Conservation (phyloP, 2,113 vertebrate genomes). For the Ophiodon elongatus region DNA sequence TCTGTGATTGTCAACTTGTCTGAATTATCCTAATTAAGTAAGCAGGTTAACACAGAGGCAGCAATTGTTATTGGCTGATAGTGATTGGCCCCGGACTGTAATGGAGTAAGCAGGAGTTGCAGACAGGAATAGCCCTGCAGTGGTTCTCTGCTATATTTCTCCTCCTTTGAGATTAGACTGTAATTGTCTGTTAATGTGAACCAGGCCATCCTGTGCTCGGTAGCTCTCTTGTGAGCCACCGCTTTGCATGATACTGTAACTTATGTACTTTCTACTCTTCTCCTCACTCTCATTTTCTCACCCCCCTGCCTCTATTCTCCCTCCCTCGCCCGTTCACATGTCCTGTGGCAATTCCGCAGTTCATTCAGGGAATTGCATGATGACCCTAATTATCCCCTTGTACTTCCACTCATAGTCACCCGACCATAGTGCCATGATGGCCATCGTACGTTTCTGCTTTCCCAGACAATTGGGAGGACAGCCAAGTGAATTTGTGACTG, state of each 20-base stretch:
- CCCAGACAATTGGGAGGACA: background rate
- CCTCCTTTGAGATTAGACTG: constrained; percentile 70
- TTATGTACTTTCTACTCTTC: constrained; percentile 19
- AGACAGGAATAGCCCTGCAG: constrained; percentile 63
- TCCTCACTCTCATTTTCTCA: constrained; percentile 13
- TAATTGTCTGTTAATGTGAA: constrained; percentile 82
- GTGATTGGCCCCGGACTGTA: constrained; percentile 18
- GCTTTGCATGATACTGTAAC: constrained; percentile 46
- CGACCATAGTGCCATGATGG: constrained; percentile 1
- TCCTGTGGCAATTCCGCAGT: constrained; percentile 57
- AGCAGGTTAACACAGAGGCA: constrained; percentile 19
- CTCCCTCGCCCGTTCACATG: constrained; percentile 22
- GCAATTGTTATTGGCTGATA: constrained; percentile 15
- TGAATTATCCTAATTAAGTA: background rate
- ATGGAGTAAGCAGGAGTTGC: constrained; percentile 45
- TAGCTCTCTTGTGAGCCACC: constrained; percentile 50
- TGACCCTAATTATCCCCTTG: constrained; percentile 66
- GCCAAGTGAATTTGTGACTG: background rate
- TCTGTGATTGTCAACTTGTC: background rate
- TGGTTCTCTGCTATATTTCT: constrained; percentile 53
- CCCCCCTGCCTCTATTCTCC: background rate
- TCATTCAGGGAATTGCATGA: constrained; percentile 53
- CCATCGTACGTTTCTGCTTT: constrained; percentile 23
- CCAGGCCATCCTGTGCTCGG: constrained; percentile 73
- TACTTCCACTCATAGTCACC: constrained; percentile 43